Conservation (phyloP, 2,888 invertebrate species). For the Luffia ferchaultella region DNA sequence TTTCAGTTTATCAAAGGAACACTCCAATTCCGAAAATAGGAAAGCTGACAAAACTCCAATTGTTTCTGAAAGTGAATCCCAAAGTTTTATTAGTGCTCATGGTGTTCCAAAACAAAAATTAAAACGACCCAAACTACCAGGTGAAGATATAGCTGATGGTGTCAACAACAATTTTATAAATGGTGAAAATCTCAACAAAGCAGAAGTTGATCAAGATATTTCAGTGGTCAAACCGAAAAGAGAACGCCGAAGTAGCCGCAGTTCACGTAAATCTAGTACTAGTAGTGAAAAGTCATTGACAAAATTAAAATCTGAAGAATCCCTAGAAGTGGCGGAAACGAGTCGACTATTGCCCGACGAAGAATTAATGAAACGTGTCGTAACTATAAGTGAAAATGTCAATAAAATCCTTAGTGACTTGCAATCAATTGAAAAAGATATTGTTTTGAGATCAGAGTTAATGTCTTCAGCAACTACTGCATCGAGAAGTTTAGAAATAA, state of each 20-base stretch:
- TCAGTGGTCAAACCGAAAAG: neutral
- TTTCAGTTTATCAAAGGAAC: conserved; percentile 69
- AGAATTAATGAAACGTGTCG: conserved; percentile 2
- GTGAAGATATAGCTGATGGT: neutral
- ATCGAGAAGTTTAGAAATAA: conserved; percentile 71
- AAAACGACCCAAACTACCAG: conserved; percentile 23
- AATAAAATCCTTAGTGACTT: conserved; percentile 66
- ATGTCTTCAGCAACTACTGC: conserved; percentile 74
- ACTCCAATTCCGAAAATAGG: conserved; percentile 67
- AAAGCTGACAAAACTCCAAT: conserved; percentile 66
- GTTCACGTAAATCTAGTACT: neutral
- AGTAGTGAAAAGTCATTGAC: neutral
- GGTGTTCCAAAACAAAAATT: conserved; percentile 59
- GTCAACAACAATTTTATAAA: neutral
- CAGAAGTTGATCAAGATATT: neutral
- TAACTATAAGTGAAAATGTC: conserved; percentile 25
- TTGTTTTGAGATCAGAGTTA: conserved; percentile 69
- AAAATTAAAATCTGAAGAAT: neutral
- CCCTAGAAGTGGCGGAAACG: neutral
- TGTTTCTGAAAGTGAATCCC: conserved; percentile 67
- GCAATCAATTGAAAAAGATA: conserved; percentile 70
- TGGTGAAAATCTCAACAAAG: neutral
- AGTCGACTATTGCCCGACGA: neutral
- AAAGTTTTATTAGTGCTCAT: conserved; percentile 73
- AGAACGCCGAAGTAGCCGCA: neutral